Percentiles rank a stretch among this genome's conserved stretches.
Evolutionary conservation across 1,140 invertebrate species (phyloP).

Genomic region (Papilio glaucus): DNA sequence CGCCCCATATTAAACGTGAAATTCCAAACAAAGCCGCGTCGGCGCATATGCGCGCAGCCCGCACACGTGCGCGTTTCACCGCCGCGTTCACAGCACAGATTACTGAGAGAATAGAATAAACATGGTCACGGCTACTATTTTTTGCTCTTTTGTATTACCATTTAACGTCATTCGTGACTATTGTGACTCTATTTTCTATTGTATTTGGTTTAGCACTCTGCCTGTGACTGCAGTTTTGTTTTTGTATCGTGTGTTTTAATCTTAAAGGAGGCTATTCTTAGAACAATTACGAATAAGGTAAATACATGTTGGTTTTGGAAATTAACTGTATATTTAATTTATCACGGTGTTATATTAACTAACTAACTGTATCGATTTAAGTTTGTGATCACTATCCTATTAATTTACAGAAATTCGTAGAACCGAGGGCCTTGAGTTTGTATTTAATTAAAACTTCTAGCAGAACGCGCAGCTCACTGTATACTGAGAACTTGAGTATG

Average conservation of each 20-base stretch:
- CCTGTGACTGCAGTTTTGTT: slow-evolving; percentile 10
- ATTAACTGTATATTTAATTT: too few relatives aligned
- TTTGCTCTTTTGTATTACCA: slow-evolving; percentile 41
- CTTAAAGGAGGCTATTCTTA: background rate
- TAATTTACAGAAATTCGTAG: background rate
- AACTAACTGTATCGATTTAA: background rate
- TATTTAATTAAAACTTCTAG: slow-evolving; percentile 12
- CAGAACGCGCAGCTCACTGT: background rate
- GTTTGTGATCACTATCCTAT: background rate
- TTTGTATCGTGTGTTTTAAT: slow-evolving; percentile 2
- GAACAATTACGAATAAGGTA: background rate
- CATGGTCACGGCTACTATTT: slow-evolving; percentile 57
- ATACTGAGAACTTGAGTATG: background rate
- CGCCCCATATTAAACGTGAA: slow-evolving; percentile 78
- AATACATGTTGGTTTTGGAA: background rate
- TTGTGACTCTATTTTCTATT: slow-evolving; percentile 21
- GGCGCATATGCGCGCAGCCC: slow-evolving; percentile 60
- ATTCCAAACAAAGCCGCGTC: slow-evolving; percentile 73
- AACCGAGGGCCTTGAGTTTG: background rate
- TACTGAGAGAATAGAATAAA: slow-evolving; percentile 65
- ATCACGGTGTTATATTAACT: too few relatives aligned
- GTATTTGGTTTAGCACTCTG: background rate
- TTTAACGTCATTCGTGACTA: slow-evolving; percentile 36
- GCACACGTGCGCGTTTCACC: slow-evolving; percentile 69
- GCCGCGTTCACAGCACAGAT: slow-evolving; percentile 49